These are phyloP conservation scores for Bradynema listronoti DNA, from an alignment of 1,140 invertebrate species.

Conservation along the genomic window DNA sequence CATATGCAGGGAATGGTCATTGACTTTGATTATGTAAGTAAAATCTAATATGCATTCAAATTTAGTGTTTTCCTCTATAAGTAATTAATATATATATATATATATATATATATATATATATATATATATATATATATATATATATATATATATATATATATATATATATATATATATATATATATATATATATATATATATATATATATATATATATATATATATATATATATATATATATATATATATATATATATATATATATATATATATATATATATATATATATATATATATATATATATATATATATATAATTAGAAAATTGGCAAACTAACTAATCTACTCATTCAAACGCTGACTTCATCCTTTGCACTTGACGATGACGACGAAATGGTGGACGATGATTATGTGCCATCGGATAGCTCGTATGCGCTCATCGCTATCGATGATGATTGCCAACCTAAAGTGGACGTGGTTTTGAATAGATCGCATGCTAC, in stretches of 20 bases:
- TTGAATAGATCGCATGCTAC: too few relatives aligned
- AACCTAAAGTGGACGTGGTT: slow-evolving; percentile 17
- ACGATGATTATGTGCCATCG: slow-evolving; percentile 64
- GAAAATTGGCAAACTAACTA: slow-evolving; percentile 75
- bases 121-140: neutral
- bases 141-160: neutral
- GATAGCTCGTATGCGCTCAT: slow-evolving; percentile 25
- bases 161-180: neutral
- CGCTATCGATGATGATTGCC: slow-evolving; percentile 9
- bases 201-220: neutral
- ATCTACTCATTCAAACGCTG: slow-evolving; percentile 82
- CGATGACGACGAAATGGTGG: slow-evolving; percentile 69
- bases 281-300: too few relatives aligned
- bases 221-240: neutral
- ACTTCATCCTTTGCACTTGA: slow-evolving; percentile 79
- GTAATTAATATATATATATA: neutral
- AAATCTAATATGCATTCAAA: neutral
- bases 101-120: neutral
- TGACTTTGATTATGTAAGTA: slow-evolving; percentile 41
- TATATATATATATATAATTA: slow-evolving; percentile 28
- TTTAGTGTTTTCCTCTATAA: neutral
- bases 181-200: neutral
- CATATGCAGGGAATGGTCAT: slow-evolving; percentile 80
- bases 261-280: neutral
- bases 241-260: neutral